These are phyloP conservation scores for Amazona guildingii DNA, from an alignment of 2,113 vertebrate species.

Conservation along the genomic window DNA sequence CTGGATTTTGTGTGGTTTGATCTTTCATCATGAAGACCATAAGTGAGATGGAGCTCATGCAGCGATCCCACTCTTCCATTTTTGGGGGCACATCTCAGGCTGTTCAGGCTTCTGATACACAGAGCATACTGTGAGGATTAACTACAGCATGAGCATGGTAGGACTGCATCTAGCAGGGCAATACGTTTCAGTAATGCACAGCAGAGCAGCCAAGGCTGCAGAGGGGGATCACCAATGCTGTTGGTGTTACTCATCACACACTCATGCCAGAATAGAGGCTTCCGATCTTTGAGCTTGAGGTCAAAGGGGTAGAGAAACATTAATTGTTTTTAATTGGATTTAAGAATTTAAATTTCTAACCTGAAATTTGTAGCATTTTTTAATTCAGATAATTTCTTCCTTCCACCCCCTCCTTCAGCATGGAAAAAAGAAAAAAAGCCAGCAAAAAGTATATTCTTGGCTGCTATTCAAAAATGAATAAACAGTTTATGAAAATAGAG, in stretches of 20 bases:
- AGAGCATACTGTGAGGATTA: neutral
- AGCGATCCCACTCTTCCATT: neutral
- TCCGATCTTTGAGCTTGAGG: neutral
- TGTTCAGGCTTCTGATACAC: neutral
- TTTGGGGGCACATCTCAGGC: neutral
- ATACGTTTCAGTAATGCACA: neutral
- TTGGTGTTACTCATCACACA: neutral
- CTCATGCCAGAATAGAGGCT: neutral
- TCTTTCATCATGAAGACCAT: neutral
- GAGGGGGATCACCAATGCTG: neutral
- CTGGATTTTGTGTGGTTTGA: neutral
- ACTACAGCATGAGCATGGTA: neutral
- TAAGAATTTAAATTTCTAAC: neutral
- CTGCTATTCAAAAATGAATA: neutral
- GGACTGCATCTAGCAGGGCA: neutral
- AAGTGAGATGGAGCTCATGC: neutral
- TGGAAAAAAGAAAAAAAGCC: neutral
- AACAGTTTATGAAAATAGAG: neutral
- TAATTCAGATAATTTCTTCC: neutral
- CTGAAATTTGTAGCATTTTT: neutral
- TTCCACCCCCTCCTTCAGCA: neutral
- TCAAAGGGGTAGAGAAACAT: neutral
- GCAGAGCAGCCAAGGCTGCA: neutral
- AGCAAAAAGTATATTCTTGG: neutral
- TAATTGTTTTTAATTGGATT: neutral